Percentiles rank a stretch among this genome's conserved stretches.
phyloP scores from a whole-genome alignment of 2,113 vertebrate species.

The Oncorhynchus kisutch region DNA sequence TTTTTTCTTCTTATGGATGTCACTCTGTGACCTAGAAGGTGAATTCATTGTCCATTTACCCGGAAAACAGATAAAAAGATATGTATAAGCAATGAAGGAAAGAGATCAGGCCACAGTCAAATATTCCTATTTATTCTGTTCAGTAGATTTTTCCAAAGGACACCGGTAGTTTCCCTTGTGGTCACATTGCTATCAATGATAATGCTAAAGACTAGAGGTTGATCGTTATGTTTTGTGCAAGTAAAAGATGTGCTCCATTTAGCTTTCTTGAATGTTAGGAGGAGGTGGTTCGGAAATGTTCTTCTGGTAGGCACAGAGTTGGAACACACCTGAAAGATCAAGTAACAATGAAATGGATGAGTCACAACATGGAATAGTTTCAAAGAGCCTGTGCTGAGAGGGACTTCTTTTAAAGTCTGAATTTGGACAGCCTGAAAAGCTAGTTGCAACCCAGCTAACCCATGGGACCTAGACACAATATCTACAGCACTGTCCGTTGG shows the following conservation, averaged over 20 bases:
- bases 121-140: constrained; percentile 50
- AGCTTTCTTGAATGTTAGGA: constrained; percentile 60
- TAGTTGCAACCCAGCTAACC: no score
- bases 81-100: background rate
- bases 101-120: background rate
- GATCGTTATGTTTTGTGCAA: background rate
- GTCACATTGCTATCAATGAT: no score
- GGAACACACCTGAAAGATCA: constrained; percentile 62
- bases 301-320: constrained; percentile 73
- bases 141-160: background rate
- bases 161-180: no score
- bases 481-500: no score
- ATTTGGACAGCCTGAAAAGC: no score
- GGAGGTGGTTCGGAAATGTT: constrained; percentile 56
- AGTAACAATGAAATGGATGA: background rate
- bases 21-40: no score
- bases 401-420: no score
- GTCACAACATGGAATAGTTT: background rate
- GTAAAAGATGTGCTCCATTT: background rate
- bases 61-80: no score
- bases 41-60: no score
- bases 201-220: no score
- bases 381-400: background rate
- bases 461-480: no score
- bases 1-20: no score